Percentiles rank a stretch among this genome's conserved stretches.
Evolutionary conservation across 2,797 vertebrate genomes (phyloP).

Genomic region (Australoheros facetus): DNA sequence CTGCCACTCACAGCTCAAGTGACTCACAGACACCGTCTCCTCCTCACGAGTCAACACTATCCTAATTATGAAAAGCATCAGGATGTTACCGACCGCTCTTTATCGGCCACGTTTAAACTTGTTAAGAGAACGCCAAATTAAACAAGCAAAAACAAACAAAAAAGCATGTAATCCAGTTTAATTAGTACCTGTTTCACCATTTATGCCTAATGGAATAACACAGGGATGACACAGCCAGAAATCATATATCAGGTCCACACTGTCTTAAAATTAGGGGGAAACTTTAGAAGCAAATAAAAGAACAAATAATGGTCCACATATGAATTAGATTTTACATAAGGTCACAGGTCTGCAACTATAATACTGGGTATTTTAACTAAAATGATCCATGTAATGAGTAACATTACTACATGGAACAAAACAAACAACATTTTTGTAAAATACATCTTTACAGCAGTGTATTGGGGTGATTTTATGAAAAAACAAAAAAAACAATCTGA

Average conservation of each 20-base stretch:
- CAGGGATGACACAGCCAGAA: too few relatives aligned
- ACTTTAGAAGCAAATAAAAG: neutral
- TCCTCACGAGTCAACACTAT: neutral
- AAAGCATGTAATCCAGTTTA: too few relatives aligned
- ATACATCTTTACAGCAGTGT: neutral
- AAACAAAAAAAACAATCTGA: neutral
- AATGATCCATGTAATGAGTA: too few relatives aligned
- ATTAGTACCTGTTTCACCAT: too few relatives aligned
- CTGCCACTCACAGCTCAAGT: neutral
- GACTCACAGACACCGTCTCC: neutral
- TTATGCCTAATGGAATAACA: too few relatives aligned
- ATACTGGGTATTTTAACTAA: neutral
- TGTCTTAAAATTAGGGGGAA: neutral
- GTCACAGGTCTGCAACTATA: neutral
- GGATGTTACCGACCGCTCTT: neutral
- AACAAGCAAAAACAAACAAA: neutral
- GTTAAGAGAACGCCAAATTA: too few relatives aligned
- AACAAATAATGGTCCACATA: neutral
- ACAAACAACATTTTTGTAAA: neutral
- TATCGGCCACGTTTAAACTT: neutral
- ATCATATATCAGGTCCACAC: too few relatives aligned
- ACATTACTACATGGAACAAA: neutral
- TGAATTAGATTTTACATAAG: accelerated
- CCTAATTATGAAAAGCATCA: neutral
- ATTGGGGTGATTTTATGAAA: accelerated